phyloP scores from a whole-genome alignment of 2,113 vertebrate species.

The Pelmatolapia mariae region DNA sequence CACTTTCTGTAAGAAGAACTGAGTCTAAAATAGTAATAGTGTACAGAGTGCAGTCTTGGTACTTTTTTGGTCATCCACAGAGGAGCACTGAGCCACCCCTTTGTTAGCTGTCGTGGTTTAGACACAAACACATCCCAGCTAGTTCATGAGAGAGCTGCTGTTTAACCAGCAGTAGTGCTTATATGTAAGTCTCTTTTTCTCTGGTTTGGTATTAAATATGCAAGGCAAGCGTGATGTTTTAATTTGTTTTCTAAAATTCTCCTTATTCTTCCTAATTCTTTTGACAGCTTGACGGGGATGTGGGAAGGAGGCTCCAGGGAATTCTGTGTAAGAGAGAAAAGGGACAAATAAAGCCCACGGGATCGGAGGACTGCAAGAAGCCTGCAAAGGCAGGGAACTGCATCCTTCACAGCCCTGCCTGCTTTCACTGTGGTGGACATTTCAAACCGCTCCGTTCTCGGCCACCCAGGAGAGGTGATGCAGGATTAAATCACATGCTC shows the following conservation, averaged over 20 bases:
- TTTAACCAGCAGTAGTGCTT: neutral
- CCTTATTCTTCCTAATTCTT: neutral
- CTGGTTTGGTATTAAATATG: neutral
- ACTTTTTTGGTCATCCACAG: neutral
- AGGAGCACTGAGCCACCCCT: slow-evolving; percentile 1
- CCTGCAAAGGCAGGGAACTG: neutral
- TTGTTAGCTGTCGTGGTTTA: neutral
- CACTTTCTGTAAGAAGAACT: neutral
- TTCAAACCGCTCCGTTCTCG: neutral
- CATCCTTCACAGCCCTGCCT: neutral
- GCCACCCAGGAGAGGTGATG: slow-evolving; percentile 17
- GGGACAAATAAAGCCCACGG: neutral
- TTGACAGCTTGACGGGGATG: slow-evolving; percentile 4
- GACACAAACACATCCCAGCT: slow-evolving; percentile 31
- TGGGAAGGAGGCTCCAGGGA: neutral
- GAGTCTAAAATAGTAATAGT: neutral
- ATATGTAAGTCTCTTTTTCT: neutral
- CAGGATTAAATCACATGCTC: slow-evolving; percentile 49
- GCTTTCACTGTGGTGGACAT: neutral
- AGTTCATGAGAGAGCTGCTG: neutral
- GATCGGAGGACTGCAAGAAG: neutral
- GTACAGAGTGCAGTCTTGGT: neutral
- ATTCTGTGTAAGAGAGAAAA: neutral
- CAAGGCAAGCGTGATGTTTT: neutral
- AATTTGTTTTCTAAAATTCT: neutral